Percentiles rank a stretch among this genome's conserved stretches.
phyloP scores from a whole-genome alignment of 2,797 vertebrate genomes.

The Poeciliopsis presidionis region DNA sequence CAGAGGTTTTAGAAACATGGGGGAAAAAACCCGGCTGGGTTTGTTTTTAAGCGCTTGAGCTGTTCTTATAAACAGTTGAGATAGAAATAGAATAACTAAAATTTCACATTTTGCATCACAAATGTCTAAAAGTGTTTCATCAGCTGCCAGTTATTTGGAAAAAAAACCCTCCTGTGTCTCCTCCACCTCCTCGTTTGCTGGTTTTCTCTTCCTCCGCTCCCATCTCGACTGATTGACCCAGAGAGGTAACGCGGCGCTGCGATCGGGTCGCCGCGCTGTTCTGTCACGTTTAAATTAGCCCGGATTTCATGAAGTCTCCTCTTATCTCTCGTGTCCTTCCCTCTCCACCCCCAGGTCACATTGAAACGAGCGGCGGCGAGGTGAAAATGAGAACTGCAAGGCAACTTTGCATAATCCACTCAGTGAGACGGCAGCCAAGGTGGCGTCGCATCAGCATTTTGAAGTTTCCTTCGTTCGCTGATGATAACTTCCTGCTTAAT shows the following conservation, averaged over 20 bases:
- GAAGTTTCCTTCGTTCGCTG: constrained; percentile 33
- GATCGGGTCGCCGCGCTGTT: constrained; percentile 45
- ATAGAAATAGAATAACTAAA: too few relatives aligned
- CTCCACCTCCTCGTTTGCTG: constrained; percentile 21
- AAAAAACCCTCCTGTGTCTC: background rate
- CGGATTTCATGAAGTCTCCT: constrained; percentile 47
- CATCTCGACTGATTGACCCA: constrained; percentile 38
- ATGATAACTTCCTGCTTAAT: constrained; percentile 14
- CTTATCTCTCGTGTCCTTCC: constrained; percentile 36
- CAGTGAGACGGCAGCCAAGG: constrained; percentile 37
- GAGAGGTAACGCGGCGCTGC: constrained; percentile 29
- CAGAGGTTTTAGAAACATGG: too few relatives aligned
- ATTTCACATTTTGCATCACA: too few relatives aligned
- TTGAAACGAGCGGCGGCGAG: constrained; percentile 31
- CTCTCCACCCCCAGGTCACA: constrained; percentile 50
- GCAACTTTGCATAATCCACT: constrained; percentile 72
- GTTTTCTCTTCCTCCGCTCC: constrained; percentile 3
- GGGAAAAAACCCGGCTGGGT: too few relatives aligned
- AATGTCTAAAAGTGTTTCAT: too few relatives aligned
- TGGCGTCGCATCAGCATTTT: constrained; percentile 55
- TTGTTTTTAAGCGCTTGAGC: too few relatives aligned
- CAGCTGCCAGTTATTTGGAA: background rate
- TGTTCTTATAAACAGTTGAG: too few relatives aligned
- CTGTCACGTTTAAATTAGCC: constrained; percentile 43
- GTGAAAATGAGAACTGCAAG: constrained; percentile 64